These are phyloP conservation scores for Simalia tracyae DNA, from an alignment of 2,797 vertebrate species.

Conservation along the genomic window DNA sequence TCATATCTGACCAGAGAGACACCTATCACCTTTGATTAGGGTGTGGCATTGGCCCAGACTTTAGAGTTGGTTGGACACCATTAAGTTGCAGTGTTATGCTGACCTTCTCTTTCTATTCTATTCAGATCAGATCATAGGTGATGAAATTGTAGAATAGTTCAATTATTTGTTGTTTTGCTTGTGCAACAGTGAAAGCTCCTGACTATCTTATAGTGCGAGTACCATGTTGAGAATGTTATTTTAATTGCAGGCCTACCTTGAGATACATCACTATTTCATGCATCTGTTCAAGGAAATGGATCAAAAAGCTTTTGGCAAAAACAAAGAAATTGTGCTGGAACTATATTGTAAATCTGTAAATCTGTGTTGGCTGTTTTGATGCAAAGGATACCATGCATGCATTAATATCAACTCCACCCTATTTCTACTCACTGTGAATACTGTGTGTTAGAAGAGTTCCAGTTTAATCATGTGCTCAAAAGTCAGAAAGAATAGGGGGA, in stretches of 20 bases:
- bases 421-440: neutral
- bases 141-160: neutral
- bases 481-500: neutral
- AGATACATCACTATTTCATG: neutral
- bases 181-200: too few relatives aligned
- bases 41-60: neutral
- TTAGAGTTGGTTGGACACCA: neutral
- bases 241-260: neutral
- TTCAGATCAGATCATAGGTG: neutral
- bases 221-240: neutral
- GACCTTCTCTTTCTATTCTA: neutral
- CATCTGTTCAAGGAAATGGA: neutral
- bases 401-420: neutral
- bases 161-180: neutral
- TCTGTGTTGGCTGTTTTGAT: neutral
- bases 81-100: neutral
- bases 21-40: neutral
- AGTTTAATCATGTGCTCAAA: neutral
- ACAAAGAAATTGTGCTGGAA: neutral
- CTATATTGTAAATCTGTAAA: neutral
- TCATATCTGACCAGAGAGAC: neutral
- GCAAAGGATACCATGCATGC: neutral
- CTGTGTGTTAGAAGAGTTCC: neutral
- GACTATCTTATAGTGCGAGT: neutral
- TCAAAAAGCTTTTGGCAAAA: neutral